Evolutionary conservation across 2,113 vertebrate genomes (phyloP), one percentile per base, ranked within the genome.

Genomic region (Progne subis): DNA sequence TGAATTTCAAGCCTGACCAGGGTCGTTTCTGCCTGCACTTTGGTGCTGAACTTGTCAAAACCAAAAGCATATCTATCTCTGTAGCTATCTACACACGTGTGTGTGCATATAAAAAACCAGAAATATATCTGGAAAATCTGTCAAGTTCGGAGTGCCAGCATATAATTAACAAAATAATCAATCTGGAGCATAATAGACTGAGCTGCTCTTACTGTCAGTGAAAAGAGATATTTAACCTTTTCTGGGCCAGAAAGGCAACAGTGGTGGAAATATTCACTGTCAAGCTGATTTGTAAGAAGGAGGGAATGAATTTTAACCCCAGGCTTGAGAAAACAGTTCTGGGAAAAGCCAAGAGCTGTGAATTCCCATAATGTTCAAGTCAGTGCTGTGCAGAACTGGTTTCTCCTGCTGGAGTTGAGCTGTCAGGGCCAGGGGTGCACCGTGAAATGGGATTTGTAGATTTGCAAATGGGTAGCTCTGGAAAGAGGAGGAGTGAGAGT

Each of bases 81-180:
- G 0, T 49, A n/a, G 34, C 47, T 26, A 52, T 29, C 61, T 21
- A 29, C 17, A 34, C 25, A 18, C 3, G 4, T 11, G 5, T 78
- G 46, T n/a, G 26, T 84, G 72, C 32, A 14, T 56, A 41, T 43
- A 37, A 75, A 74, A 75, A 15, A 50, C 13, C 59, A 86, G 43
- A 69, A 91, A 87, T 82, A 16, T 39, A 68, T 61, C 79, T 76
- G 81, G 77, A 85, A 60, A 84, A 88, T 78, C 61, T 71, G 83
- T 57, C 67, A 60, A 43, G 41, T 72, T 77, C 63, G 1, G 37
- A 82, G 28, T 81, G 91, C 60, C 86, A 90, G 72, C 69, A 26
- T 61, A 16, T 86, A 64, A 97, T 97, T 95, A 95, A 85, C 57
- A 65, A 32, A 92, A 57, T 53, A 91, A 75, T 93, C 67, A 72